A percentile compares a stretch with the other conserved stretches of the same genome.
Evolutionary conservation across 2,113 vertebrate genomes (phyloP).

Genomic region (Tachysurus vachellii): DNA sequence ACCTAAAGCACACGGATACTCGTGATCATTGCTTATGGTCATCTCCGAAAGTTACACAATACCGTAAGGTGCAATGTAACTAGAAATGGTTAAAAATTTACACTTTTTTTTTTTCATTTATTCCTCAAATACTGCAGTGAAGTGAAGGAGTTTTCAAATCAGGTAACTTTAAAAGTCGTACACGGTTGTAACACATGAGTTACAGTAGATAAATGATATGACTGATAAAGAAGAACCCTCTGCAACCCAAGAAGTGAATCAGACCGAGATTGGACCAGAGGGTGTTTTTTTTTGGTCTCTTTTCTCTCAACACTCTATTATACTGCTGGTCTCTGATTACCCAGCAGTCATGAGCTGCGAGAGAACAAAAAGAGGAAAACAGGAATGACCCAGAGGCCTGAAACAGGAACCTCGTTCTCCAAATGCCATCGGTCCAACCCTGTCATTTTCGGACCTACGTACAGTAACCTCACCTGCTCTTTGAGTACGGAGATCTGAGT

Average conservation of each 20-base stretch:
- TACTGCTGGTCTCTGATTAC: neutral
- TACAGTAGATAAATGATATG: too few relatives aligned
- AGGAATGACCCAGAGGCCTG: neutral
- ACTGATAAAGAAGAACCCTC: neutral
- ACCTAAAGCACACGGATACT: constrained; percentile 72
- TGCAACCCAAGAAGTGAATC: neutral
- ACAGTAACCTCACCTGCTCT: constrained; percentile 75
- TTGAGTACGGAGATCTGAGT: constrained; percentile 89
- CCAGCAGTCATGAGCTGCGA: neutral
- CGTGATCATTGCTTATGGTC: neutral
- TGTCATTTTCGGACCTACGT: neutral
- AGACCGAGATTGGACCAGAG: neutral
- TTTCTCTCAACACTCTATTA: neutral
- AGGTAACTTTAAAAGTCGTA: too few relatives aligned
- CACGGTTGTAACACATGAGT: too few relatives aligned
- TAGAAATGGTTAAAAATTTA: neutral
- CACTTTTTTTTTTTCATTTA: too few relatives aligned
- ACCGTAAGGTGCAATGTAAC: neutral
- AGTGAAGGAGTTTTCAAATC: too few relatives aligned
- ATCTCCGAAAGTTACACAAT: neutral
- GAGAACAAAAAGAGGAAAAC: neutral
- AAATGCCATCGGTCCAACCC: neutral
- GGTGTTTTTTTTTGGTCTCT: neutral
- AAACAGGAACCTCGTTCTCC: neutral
- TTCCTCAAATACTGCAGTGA: too few relatives aligned